Conservation (phyloP, 2,113 vertebrate species). For the Hippocampus barbouri region DNA sequence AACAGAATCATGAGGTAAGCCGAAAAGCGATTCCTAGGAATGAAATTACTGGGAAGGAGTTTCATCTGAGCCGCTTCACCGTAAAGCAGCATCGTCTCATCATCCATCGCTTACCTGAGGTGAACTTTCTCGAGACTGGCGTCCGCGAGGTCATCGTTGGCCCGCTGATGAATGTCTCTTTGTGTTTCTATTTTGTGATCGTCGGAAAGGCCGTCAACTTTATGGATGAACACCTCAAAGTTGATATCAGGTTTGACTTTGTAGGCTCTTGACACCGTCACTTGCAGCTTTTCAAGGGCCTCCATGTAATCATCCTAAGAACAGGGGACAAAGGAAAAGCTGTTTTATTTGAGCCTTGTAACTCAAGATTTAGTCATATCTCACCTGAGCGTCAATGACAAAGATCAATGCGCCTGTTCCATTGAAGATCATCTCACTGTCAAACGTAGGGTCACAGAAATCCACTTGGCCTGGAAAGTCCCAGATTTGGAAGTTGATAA, state of each 20-base stretch:
- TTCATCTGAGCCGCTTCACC: neutral
- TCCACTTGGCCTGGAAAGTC: slow-evolving; percentile 98
- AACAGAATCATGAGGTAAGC: too few relatives aligned
- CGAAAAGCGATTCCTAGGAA: too few relatives aligned
- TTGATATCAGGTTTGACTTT: slow-evolving; percentile 98
- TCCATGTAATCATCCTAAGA: slow-evolving; percentile 97
- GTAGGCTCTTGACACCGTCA: slow-evolving; percentile 96
- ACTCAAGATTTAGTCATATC: neutral
- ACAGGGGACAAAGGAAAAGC: neutral
- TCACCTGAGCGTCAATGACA: slow-evolving; percentile 98
- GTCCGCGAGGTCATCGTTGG: slow-evolving; percentile 95
- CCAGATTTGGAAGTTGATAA: slow-evolving; percentile 99
- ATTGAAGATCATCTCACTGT: slow-evolving; percentile 99
- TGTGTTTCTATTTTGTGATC: slow-evolving; percentile 99
- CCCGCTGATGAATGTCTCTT: slow-evolving; percentile 97
- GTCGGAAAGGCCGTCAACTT: slow-evolving; percentile 97
- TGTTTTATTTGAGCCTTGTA: neutral
- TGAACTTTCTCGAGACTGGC: slow-evolving; percentile 97
- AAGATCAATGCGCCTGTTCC: slow-evolving; percentile 97
- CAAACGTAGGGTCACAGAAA: slow-evolving; percentile 97
- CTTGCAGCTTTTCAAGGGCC: slow-evolving; percentile 91
- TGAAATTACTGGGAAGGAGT: neutral
- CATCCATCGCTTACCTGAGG: slow-evolving; percentile 77
- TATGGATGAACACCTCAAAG: slow-evolving; percentile 99
- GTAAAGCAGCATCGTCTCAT: neutral